Conservation (phyloP, 2,113 vertebrate species). For the Lathamus discolor region DNA sequence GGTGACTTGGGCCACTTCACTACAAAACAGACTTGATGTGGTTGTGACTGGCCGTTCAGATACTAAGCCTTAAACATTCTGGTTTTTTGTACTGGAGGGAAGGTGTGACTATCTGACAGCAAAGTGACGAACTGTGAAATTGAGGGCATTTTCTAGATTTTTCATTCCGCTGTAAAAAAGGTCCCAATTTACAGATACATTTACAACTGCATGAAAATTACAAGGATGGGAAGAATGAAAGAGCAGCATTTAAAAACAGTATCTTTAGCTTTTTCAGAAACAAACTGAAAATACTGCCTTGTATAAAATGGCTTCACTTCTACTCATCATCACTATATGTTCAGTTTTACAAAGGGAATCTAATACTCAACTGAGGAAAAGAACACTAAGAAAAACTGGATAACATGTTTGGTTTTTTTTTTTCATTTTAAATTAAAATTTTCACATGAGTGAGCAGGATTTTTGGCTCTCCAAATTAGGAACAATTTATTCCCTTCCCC, state of each 20-base stretch:
- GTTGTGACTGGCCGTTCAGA: not conserved
- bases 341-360: not conserved
- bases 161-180: not conserved
- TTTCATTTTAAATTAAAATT: constrained; percentile 59
- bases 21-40: not conserved
- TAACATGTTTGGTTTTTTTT: not conserved
- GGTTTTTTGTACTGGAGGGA: not conserved
- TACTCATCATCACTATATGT: not conserved
- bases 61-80: not conserved
- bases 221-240: not conserved
- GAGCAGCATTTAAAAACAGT: constrained; percentile 16
- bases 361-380: constrained; percentile 1
- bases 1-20: not conserved
- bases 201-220: not conserved
- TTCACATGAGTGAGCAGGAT: not conserved
- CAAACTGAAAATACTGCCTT: constrained; percentile 44
- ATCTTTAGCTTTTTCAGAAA: constrained; percentile 25
- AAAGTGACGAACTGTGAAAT: not conserved
- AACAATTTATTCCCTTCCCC: constrained; percentile 64
- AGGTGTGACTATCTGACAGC: not conserved
- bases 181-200: not conserved
- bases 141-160: not conserved
- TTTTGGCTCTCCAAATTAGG: constrained; percentile 43
- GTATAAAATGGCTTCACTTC: not conserved
- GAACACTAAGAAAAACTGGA: constrained; percentile 40